A percentile compares a stretch with the other conserved stretches of the same genome.
Evolutionary conservation across 1,140 invertebrate genomes (phyloP).

Genomic region (Cardiocondyla obscurior): DNA sequence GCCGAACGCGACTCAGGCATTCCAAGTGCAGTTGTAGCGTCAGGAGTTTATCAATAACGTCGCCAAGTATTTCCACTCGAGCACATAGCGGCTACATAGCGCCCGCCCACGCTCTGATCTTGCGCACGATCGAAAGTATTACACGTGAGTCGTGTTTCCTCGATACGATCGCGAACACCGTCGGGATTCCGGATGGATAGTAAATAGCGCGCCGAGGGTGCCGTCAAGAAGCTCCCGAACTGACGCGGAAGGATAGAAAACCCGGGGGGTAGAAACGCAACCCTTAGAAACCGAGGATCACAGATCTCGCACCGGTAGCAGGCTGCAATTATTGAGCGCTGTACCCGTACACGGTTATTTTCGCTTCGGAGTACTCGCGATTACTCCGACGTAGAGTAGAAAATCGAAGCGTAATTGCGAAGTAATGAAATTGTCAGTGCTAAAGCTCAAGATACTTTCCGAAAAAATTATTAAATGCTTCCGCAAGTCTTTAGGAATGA

Average conservation of each 20-base stretch:
- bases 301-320: neutral
- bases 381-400: neutral
- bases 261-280: too few relatives aligned
- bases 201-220: neutral
- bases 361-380: neutral
- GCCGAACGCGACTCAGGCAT: slow-evolving; percentile 85
- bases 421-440: too few relatives aligned
- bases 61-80: slow-evolving; percentile 78
- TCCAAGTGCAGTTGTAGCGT: slow-evolving; percentile 88
- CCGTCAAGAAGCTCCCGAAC: neutral
- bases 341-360: neutral
- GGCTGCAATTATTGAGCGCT: neutral
- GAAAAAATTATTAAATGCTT: neutral
- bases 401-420: neutral
- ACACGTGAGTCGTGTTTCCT: slow-evolving; percentile 38
- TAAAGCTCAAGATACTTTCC: neutral
- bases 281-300: neutral
- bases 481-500: neutral
- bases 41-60: slow-evolving; percentile 80
- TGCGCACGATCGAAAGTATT: slow-evolving; percentile 59
- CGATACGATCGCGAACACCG: neutral
- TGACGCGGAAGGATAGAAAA: neutral
- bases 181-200: neutral
- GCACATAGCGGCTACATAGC: slow-evolving; percentile 70
- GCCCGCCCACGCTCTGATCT: slow-evolving; percentile 48